These are phyloP conservation scores for Thereuonema tuberculata DNA, from an alignment of 1,140 invertebrate genomes.

Conservation along the genomic window DNA sequence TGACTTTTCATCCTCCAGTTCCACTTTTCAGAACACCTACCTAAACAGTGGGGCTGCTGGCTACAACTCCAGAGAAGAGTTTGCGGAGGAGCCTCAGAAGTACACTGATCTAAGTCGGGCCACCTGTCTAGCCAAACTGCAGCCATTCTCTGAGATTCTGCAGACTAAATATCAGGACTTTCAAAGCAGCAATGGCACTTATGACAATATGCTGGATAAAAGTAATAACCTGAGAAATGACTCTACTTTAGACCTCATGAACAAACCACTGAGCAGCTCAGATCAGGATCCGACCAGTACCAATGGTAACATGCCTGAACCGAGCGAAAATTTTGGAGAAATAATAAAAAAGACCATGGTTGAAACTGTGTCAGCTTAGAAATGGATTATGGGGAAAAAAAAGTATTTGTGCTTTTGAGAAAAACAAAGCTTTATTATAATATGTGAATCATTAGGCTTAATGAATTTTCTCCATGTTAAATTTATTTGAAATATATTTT, in stretches of 20 bases:
- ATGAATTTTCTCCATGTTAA: constrained; percentile 16
- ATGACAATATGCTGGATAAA: neutral
- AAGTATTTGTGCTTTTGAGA: no score
- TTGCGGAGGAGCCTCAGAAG: constrained; percentile 16
- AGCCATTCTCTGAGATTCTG: constrained; percentile 28
- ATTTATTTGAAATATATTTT: constrained; percentile 7
- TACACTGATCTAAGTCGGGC: constrained; percentile 21
- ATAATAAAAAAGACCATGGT: constrained; percentile 86
- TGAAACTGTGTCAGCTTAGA: constrained; percentile 67
- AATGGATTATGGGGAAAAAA: no score
- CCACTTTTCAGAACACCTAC: neutral
- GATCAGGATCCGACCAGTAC: no score
- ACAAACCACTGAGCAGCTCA: neutral
- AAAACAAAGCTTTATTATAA: neutral
- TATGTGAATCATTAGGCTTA: constrained; percentile 5
- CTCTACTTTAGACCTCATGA: neutral
- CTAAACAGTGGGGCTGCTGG: neutral
- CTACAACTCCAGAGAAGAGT: neutral
- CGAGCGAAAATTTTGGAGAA: constrained; percentile 66
- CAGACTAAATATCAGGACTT: constrained; percentile 22
- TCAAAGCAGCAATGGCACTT: constrained; percentile 14
- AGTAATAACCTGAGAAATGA: neutral
- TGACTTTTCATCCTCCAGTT: neutral
- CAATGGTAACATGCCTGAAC: constrained; percentile 16
- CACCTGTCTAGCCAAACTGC: constrained; percentile 24